Percentiles rank a stretch among this genome's conserved stretches.
Evolutionary conservation across 2,888 invertebrate species (phyloP).

Genomic region (Digitonthophagus gazella): DNA sequence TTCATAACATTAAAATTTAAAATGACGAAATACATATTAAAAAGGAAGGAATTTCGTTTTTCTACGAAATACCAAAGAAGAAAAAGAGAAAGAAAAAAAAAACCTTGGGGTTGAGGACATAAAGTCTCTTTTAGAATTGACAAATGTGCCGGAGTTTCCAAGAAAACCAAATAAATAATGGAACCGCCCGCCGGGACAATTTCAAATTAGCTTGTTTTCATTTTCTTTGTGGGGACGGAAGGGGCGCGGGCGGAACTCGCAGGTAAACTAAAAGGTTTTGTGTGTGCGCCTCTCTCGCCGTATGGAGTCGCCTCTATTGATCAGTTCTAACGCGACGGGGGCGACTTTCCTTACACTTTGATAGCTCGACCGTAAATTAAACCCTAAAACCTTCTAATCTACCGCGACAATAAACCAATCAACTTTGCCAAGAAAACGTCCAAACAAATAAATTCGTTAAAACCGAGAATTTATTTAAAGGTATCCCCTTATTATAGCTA

Average conservation of each 20-base stretch:
- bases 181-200: background rate
- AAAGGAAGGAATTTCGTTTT: background rate
- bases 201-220: background rate
- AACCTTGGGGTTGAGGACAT: no score
- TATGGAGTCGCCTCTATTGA: background rate
- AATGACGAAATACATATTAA: background rate
- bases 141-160: background rate
- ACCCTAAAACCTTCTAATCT: background rate
- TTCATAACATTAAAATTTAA: background rate
- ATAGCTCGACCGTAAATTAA: background rate
- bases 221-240: background rate
- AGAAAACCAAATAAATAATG: background rate
- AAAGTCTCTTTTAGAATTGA: background rate
- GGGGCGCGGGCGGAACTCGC: no score
- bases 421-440: no score
- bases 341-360: background rate
- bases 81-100: no score
- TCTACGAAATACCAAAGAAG: no score
- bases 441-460: no score
- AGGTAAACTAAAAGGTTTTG: background rate
- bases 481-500: no score
- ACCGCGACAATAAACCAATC: background rate
- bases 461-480: no score
- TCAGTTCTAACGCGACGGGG: background rate
- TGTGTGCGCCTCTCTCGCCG: background rate